These are phyloP conservation scores for Megalurothrips usitatus DNA, from an alignment of 2,888 invertebrate genomes.

Conservation along the genomic window DNA sequence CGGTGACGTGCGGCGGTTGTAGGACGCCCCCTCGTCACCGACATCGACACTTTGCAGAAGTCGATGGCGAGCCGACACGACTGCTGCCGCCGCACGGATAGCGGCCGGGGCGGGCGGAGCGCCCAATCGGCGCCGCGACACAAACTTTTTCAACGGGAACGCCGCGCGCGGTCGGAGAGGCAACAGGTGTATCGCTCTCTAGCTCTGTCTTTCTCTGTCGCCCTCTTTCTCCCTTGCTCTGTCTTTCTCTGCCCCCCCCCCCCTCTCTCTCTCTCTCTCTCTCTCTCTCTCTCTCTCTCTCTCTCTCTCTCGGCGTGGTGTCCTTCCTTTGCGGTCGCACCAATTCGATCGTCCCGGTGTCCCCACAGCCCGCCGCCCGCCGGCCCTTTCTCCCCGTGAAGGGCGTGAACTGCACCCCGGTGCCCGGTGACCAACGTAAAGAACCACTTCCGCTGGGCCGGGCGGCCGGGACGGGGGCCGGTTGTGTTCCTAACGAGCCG, in stretches of 20 bases:
- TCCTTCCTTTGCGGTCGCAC: neutral
- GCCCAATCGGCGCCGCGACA: no score
- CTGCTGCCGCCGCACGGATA: no score
- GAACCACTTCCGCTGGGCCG: constrained; percentile 15
- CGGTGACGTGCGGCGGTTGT: no score
- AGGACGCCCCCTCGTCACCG: no score
- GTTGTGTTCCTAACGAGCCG: constrained; percentile 19
- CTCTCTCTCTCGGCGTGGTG: neutral
- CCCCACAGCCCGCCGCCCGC: neutral
- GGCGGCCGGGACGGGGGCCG: neutral
- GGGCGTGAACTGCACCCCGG: neutral
- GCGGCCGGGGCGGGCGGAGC: no score
- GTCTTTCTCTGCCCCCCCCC: neutral
- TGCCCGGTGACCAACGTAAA: constrained; percentile 23
- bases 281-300: constrained; percentile 23
- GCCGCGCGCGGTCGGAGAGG: constrained; percentile 28
- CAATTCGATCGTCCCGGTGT: neutral
- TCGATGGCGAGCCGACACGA: no score
- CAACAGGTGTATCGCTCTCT: constrained; percentile 1
- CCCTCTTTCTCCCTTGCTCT: constrained; percentile 22
- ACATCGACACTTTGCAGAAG: no score
- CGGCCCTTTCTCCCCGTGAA: neutral
- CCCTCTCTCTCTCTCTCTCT: constrained; percentile 29
- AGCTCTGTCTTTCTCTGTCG: constrained; percentile 28
- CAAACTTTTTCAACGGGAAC: constrained; percentile 20